Evolutionary conservation across 2,113 vertebrate species (phyloP).

Genomic region (Bufo bufo): DNA sequence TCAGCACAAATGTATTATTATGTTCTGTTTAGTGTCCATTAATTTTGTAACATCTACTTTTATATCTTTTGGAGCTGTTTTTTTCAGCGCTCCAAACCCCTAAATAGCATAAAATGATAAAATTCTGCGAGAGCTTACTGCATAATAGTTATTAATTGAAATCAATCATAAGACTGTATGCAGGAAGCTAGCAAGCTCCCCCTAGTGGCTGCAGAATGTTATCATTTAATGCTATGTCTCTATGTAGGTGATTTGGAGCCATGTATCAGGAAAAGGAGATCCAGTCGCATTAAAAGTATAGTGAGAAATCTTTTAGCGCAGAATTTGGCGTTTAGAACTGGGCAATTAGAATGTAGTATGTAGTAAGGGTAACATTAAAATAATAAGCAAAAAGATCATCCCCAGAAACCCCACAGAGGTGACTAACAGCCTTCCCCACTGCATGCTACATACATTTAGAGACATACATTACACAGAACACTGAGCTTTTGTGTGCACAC

Average conservation of each 20-base stretch:
- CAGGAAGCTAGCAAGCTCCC: not conserved
- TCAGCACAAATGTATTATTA: too few species aligned
- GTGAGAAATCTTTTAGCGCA: not conserved
- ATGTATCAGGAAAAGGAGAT: not conserved
- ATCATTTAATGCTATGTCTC: not conserved
- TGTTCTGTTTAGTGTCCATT: too few species aligned
- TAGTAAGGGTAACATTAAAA: not conserved
- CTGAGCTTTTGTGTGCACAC: not conserved
- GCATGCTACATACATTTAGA: not conserved
- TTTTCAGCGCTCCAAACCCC: too few species aligned
- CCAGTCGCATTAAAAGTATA: not conserved
- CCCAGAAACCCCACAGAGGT: not conserved
- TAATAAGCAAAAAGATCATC: not conserved
- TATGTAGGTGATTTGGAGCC: not conserved
- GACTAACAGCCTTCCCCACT: not conserved
- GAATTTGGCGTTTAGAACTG: too few species aligned
- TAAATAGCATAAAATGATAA: not conserved
- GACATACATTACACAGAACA: slow-evolving; percentile 18
- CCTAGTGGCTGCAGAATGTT: not conserved
- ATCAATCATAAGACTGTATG: not conserved
- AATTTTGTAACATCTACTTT: too few species aligned
- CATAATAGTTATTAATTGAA: not conserved
- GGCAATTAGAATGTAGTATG: not conserved
- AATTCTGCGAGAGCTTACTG: not conserved
- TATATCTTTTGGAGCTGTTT: too few species aligned